phyloP scores from a whole-genome alignment of 1,140 invertebrate genomes.

The Solen grandis region DNA sequence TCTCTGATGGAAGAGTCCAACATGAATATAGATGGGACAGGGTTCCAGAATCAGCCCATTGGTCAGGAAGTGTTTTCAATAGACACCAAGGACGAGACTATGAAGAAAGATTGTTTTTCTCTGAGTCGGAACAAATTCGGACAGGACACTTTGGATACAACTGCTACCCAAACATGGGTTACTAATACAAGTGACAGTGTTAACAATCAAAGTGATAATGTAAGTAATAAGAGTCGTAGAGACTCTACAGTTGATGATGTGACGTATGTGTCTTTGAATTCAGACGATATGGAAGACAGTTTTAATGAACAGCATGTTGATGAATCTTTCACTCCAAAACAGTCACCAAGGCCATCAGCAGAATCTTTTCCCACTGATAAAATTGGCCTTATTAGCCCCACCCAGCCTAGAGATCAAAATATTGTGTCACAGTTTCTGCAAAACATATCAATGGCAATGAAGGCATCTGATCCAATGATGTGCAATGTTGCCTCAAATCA shows the following conservation, averaged over 20 bases:
- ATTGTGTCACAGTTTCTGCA: constrained; percentile 49
- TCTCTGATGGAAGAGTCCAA: background rate
- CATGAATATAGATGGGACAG: background rate
- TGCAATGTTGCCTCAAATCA: too few species aligned
- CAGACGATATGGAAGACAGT: too few species aligned
- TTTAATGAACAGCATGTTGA: too few species aligned
- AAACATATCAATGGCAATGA: constrained; percentile 44
- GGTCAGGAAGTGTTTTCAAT: background rate
- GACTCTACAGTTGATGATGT: too few species aligned
- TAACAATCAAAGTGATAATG: too few species aligned
- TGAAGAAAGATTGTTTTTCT: background rate
- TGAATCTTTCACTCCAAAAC: too few species aligned
- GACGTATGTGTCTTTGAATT: too few species aligned
- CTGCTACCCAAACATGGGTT: constrained; percentile 4
- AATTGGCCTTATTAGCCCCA: too few species aligned
- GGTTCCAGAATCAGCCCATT: background rate
- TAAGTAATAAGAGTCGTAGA: background rate
- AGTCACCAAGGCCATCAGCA: too few species aligned
- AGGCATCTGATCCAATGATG: constrained; percentile 37
- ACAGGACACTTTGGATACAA: constrained; percentile 12
- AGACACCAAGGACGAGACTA: background rate
- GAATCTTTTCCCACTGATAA: too few species aligned
- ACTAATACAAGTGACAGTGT: background rate
- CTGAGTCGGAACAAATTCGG: constrained; percentile 16
- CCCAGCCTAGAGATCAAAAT: background rate